A percentile compares a stretch with the other conserved stretches of the same genome.
Conservation (phyloP, 1,140 invertebrate species). For the Temnothorax nylanderi region DNA sequence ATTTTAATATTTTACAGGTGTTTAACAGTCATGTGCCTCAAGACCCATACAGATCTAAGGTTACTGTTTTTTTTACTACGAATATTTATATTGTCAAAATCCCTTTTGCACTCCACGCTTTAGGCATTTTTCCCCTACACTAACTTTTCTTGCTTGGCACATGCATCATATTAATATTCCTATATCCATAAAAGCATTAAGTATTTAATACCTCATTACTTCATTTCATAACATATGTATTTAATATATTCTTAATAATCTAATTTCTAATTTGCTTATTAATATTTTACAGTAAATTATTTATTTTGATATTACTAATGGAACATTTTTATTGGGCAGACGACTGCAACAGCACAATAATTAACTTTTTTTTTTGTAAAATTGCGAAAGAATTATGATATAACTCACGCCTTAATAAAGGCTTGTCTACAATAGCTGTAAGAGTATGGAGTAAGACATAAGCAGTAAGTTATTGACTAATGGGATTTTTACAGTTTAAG, state of each 20-base stretch:
- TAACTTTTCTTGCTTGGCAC: slow-evolving; percentile 52
- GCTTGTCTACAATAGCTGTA: too few species aligned
- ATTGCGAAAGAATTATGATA: slow-evolving; percentile 2
- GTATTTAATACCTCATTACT: background rate
- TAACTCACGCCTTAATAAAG: background rate
- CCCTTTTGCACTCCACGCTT: slow-evolving; percentile 59
- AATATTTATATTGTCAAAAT: slow-evolving; percentile 65
- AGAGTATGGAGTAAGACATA: too few species aligned
- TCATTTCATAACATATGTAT: background rate
- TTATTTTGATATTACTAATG: background rate
- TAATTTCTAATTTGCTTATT: slow-evolving; percentile 7
- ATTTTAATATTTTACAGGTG: slow-evolving; percentile 89
- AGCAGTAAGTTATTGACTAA: too few species aligned
- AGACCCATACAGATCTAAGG: slow-evolving; percentile 95
- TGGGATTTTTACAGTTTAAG: too few species aligned
- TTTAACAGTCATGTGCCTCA: slow-evolving; percentile 96
- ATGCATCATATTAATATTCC: background rate
- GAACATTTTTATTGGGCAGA: background rate
- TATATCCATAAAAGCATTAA: background rate
- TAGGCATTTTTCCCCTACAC: slow-evolving; percentile 46
- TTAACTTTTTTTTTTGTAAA: slow-evolving; percentile 18
- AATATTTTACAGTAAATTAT: background rate
- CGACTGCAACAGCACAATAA: background rate
- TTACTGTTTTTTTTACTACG: slow-evolving; percentile 83
- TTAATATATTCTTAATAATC: background rate